phyloP scores from a whole-genome alignment of 2,113 vertebrate species.

The Vicugna pacos region DNA sequence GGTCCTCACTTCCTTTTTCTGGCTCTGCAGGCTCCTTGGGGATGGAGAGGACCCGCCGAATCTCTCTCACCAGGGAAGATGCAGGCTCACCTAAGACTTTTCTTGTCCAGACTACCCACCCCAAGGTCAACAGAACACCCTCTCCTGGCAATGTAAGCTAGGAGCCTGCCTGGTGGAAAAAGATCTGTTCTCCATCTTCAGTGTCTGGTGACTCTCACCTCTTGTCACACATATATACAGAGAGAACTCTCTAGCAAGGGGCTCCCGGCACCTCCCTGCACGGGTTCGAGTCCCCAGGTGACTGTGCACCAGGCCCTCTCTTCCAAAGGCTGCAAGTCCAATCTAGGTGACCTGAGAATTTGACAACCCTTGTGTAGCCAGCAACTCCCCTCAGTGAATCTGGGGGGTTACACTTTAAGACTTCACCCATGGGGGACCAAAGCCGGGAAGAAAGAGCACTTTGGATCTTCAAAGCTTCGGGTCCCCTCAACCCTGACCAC shows the following conservation, averaged over 20 bases:
- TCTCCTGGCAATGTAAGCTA: neutral
- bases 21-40: neutral
- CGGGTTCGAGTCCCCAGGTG: neutral
- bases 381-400: neutral
- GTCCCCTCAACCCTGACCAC: neutral
- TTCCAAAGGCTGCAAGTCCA: neutral
- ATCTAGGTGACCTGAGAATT: neutral
- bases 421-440: fast-evolving
- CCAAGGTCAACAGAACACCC: neutral
- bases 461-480: neutral
- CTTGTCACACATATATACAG: neutral
- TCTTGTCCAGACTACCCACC: neutral
- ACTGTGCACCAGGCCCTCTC: neutral
- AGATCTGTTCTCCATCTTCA: neutral
- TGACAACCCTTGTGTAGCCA: neutral
- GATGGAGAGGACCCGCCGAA: fast-evolving
- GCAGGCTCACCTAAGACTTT: neutral
- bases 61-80: too few relatives aligned
- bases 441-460: neutral
- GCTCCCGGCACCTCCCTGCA: neutral
- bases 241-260: neutral
- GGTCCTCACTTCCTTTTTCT: too few relatives aligned
- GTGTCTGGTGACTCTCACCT: neutral
- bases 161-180: neutral
- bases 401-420: neutral